Evolutionary conservation across 2,113 vertebrate species (phyloP).

Genomic region (Sander lucioperca): DNA sequence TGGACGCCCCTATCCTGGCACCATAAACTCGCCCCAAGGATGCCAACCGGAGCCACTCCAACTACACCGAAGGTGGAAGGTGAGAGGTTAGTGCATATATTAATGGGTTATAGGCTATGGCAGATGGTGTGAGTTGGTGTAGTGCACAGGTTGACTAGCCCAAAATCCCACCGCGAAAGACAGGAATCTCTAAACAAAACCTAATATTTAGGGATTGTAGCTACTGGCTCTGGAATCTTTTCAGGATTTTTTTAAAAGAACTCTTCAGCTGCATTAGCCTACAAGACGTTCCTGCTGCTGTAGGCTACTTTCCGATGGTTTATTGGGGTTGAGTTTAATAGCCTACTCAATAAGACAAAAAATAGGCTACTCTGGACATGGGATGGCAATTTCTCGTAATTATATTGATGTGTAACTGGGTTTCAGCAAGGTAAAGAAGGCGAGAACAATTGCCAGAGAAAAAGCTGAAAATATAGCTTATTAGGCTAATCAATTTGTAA

Average conservation of each 20-base stretch:
- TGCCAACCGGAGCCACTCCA: constrained; percentile 90
- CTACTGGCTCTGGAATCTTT: constrained; percentile 23
- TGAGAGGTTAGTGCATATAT: constrained; percentile 22
- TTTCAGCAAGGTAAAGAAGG: no score
- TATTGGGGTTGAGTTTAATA: neutral
- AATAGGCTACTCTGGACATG: no score
- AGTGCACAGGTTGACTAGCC: neutral
- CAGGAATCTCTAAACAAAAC: neutral
- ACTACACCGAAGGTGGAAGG: constrained; percentile 84
- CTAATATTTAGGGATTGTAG: neutral
- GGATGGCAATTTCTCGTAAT: no score
- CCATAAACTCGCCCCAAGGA: constrained; percentile 91
- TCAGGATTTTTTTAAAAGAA: neutral
- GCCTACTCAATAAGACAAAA: neutral
- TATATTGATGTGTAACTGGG: no score
- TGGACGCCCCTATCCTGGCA: constrained; percentile 91
- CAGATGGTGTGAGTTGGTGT: neutral
- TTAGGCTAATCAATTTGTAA: no score
- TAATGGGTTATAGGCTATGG: neutral
- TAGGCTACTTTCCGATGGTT: neutral
- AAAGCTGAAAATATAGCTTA: no score
- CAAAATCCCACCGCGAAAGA: constrained; percentile 8
- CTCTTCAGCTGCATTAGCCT: neutral
- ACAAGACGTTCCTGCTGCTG: neutral
- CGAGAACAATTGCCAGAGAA: no score